These are phyloP conservation scores for Ylistrum balloti DNA, from an alignment of 1,140 invertebrate genomes.

Conservation along the genomic window DNA sequence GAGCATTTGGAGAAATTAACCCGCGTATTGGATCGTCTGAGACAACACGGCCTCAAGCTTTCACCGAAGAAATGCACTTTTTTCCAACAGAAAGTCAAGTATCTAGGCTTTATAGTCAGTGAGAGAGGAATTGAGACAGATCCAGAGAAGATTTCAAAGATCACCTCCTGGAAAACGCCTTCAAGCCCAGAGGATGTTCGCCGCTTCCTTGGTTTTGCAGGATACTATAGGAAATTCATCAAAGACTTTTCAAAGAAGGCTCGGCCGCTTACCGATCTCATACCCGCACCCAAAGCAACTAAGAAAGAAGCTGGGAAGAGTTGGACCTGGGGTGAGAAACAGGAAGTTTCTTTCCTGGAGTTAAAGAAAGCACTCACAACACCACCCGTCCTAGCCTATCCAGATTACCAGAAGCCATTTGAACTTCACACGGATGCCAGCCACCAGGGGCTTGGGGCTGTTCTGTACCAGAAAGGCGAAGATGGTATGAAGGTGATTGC, in stretches of 20 bases:
- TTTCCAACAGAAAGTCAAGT: conserved; percentile 48
- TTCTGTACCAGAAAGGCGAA: too few relatives aligned
- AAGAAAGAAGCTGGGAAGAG: not conserved
- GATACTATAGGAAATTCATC: too few relatives aligned
- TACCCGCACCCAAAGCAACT: too few relatives aligned
- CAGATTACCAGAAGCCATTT: too few relatives aligned
- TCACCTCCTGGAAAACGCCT: not conserved
- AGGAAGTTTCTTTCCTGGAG: not conserved
- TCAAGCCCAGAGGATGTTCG: too few relatives aligned
- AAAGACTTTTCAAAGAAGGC: too few relatives aligned
- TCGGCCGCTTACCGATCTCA: too few relatives aligned
- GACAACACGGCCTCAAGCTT: conserved; percentile 42
- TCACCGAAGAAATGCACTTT: conserved; percentile 57
- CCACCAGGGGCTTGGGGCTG: too few relatives aligned
- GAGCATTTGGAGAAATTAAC: conserved; percentile 80
- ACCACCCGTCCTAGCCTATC: conserved; percentile 47
- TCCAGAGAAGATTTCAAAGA: conserved; percentile 4
- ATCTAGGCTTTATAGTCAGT: conserved; percentile 57
- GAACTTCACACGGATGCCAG: too few relatives aligned
- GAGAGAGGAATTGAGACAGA: conserved; percentile 41
- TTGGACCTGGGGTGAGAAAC: not conserved
- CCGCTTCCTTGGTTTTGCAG: conserved; percentile 28
- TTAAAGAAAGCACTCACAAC: not conserved
- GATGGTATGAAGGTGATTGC: too few relatives aligned
- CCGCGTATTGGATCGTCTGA: conserved; percentile 50